phyloP scores from a whole-genome alignment of 2,113 vertebrate genomes.

The Todiramphus chloris region DNA sequence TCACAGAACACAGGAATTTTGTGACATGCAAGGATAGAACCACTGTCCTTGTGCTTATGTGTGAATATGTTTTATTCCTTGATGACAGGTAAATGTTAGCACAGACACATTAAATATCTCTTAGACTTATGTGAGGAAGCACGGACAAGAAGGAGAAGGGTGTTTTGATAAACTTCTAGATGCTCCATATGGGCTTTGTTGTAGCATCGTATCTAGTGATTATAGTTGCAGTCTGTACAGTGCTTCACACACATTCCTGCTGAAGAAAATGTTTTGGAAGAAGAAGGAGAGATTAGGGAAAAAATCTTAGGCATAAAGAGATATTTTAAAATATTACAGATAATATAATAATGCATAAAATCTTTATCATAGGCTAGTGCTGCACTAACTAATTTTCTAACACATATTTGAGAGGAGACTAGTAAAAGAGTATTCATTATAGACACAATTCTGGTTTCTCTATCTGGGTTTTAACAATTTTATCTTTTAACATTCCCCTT shows the following conservation, averaged over 20 bases:
- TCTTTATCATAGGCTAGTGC: background rate
- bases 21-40: background rate
- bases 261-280: background rate
- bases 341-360: background rate
- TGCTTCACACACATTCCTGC: background rate
- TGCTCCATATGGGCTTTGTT: fast-evolving
- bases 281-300: background rate
- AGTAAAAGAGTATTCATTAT: background rate
- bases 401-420: background rate
- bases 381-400: background rate
- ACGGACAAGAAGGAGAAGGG: background rate
- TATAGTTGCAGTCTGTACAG: background rate
- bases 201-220: background rate
- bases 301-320: background rate
- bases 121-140: background rate
- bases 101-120: background rate
- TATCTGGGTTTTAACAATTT: background rate
- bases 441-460: background rate
- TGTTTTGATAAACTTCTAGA: background rate
- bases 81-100: background rate
- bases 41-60: fast-evolving
- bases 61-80: background rate
- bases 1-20: background rate
- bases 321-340: background rate
- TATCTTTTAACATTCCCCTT: background rate